Conservation (phyloP, 2,888 invertebrate species). For the Choreutis nemorana region DNA sequence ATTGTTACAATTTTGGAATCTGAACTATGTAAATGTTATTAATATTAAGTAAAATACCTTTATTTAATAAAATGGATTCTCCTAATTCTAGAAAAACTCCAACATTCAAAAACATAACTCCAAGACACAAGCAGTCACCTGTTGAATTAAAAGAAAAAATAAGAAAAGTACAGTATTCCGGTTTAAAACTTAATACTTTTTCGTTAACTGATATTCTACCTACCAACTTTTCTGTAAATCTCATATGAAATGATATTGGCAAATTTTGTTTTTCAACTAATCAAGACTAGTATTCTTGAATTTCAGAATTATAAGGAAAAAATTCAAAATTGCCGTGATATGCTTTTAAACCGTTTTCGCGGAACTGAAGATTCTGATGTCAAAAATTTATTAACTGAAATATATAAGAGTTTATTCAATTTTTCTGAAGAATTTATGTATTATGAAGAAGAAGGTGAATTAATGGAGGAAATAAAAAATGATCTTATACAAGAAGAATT, state of each 20-base stretch:
- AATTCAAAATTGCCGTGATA: slow-evolving; percentile 40
- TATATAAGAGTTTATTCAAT: slow-evolving; percentile 41
- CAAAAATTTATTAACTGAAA: slow-evolving; percentile 30
- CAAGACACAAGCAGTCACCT: slow-evolving; percentile 36
- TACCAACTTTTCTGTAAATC: not conserved
- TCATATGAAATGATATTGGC: slow-evolving; percentile 2
- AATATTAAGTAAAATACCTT: too few species aligned
- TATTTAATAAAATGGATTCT: slow-evolving; percentile 26
- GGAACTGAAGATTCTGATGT: slow-evolving; percentile 30
- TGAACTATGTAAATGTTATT: too few species aligned
- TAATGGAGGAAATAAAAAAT: slow-evolving; percentile 38
- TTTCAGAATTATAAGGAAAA: slow-evolving; percentile 47
- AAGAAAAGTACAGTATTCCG: slow-evolving; percentile 32
- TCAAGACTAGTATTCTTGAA: slow-evolving; percentile 7
- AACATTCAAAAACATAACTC: slow-evolving; percentile 35
- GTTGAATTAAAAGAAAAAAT: slow-evolving; percentile 51
- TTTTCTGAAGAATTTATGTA: slow-evolving; percentile 17
- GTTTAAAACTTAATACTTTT: not conserved
- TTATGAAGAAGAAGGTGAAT: slow-evolving; percentile 36
- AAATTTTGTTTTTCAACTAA: not conserved
- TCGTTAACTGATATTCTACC: not conserved
- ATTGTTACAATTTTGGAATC: too few species aligned
- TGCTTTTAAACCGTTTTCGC: slow-evolving; percentile 41
- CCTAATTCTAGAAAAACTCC: slow-evolving; percentile 26
- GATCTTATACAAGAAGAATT: slow-evolving; percentile 52